Percentiles rank a stretch among this genome's conserved stretches.
Evolutionary conservation across 2,113 vertebrate genomes (phyloP).

Genomic region (Atractosteus spatula): DNA sequence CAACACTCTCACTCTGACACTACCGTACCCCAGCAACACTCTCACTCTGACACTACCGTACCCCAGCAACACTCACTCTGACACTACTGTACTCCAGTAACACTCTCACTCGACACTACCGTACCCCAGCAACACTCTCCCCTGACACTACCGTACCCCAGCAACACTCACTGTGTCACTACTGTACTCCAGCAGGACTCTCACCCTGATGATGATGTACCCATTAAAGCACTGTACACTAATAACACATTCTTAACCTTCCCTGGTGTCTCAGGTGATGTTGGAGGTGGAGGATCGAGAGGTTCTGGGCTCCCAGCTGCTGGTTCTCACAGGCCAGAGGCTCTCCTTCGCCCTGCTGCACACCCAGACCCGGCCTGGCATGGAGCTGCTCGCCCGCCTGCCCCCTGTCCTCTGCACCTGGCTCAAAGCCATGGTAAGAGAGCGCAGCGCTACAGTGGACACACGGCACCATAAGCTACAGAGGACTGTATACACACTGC

Average conservation of each 20-base stretch:
- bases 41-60: too few relatives aligned
- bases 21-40: too few relatives aligned
- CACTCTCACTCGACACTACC: too few relatives aligned
- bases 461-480: too few relatives aligned
- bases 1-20: too few relatives aligned
- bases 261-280: slow-evolving; percentile 69
- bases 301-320: slow-evolving; percentile 89
- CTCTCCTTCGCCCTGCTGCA: slow-evolving; percentile 81
- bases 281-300: slow-evolving; percentile 89
- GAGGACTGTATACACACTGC: too few relatives aligned
- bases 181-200: neutral
- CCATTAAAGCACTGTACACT: too few relatives aligned
- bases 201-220: neutral
- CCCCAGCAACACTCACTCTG: too few relatives aligned
- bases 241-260: neutral
- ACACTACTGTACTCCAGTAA: too few relatives aligned
- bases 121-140: neutral
- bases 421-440: slow-evolving; percentile 93
- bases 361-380: slow-evolving; percentile 76
- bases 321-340: slow-evolving; percentile 87
- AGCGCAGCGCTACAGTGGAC: too few relatives aligned
- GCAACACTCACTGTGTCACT: too few relatives aligned
- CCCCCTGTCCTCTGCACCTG: slow-evolving; percentile 90
- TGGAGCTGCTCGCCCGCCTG: slow-evolving; percentile 87
- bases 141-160: too few relatives aligned